Percentiles rank a stretch among this genome's conserved stretches.
phyloP scores from a whole-genome alignment of 2,113 vertebrate species.

The Limanda limanda region DNA sequence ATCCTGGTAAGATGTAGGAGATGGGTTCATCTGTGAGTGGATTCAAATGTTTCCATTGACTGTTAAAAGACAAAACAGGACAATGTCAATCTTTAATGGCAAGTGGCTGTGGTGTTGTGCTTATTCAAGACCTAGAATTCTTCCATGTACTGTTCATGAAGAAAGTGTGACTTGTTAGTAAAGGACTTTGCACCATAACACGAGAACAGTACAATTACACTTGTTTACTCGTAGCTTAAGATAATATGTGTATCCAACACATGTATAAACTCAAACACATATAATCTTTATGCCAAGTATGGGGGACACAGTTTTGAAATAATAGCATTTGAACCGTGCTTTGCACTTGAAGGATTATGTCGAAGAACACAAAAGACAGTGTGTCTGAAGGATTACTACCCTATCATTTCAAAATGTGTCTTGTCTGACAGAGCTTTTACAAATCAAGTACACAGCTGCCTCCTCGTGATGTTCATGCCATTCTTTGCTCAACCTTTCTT shows the following conservation, averaged over 20 bases:
- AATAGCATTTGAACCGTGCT: slow-evolving; percentile 5
- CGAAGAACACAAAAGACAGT: slow-evolving; percentile 20
- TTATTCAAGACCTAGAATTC: neutral
- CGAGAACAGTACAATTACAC: neutral
- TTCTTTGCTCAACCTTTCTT: slow-evolving; percentile 1
- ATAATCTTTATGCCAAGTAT: slow-evolving; percentile 6
- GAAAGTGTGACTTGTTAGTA: neutral
- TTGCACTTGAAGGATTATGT: slow-evolving; percentile 2
- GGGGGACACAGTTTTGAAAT: slow-evolving; percentile 4
- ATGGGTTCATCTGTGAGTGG: neutral
- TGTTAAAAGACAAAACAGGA: neutral
- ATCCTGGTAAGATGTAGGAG: neutral
- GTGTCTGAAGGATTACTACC: slow-evolving; percentile 11
- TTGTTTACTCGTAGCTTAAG: slow-evolving; percentile 5
- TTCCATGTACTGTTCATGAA: neutral
- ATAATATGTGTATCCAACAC: slow-evolving; percentile 5
- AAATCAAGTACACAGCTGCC: neutral
- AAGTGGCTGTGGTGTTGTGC: neutral
- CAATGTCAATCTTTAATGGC: too few relatives aligned
- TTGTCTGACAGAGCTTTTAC: slow-evolving; percentile 28
- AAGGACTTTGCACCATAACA: neutral
- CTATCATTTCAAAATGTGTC: slow-evolving; percentile 17
- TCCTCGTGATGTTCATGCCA: neutral
- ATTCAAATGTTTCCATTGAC: neutral
- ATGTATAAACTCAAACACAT: neutral